Evolutionary conservation across 1,140 invertebrate genomes (phyloP), one percentile per base, ranked within the genome.

Genomic region (Ceratina japonica): DNA sequence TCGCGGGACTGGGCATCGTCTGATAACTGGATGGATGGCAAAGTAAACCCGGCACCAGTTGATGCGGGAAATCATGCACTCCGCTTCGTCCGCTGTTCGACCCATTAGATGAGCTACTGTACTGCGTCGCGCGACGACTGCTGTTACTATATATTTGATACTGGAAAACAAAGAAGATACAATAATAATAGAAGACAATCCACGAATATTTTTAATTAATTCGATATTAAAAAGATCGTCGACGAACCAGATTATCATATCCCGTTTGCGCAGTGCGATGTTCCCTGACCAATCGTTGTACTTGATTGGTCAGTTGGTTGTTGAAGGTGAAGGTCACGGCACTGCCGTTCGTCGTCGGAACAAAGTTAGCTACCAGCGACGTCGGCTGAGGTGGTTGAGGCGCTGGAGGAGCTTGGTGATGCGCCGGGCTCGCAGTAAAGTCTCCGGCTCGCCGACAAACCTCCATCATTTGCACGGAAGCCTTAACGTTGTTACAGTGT

Each of bases 401-500:
- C 80, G 95, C 93, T 91, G 93, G 85, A 89, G 93, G 89, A 78
- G 92, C 91, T 89, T 93, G 94, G 88, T 93, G 94, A 86, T 93
- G 93, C 69, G 91, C 90, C 24, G 92, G 90, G 82, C 93, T 93
- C 80, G 92, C 93, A 82, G 92, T 94, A 78, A 93, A 94, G 82
- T 94, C 95, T 82, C 94, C 93, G n/a, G 94, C 94, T 49, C 95
- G 91, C 61, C 95, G 92, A 85, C 96, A 95, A 84, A 98, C 97
- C 94, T 98, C 97, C 97, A 98, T 98, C 97, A 98, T 98, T 91
- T 98, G 97, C 24, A 98, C 97, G 80, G 97, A 98, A 3, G 97
- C 96, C 92, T 98, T 98, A 1, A 98, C 97, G 92, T 98, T 98
- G 91, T 98, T 97, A 91, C 97, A 98, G 91, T 99, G 98, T 0